Conservation (phyloP, 2,888 invertebrate species). For the Ectemnius cavifrons region DNA sequence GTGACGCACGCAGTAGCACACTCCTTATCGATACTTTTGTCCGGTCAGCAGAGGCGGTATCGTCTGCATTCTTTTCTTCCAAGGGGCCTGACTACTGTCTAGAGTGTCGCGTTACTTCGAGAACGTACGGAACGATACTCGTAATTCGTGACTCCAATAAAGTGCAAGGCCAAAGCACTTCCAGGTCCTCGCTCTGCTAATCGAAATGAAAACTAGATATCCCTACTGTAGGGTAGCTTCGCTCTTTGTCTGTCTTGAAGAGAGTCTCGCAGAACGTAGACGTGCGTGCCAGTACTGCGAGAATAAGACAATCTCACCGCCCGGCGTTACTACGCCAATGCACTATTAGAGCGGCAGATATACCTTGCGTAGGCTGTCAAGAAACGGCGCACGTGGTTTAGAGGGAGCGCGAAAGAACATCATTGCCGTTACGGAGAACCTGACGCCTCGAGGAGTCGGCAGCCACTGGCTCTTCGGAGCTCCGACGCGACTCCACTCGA, state of each 20-base stretch:
- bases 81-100: too few species aligned
- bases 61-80: background rate
- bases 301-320: background rate
- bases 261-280: background rate
- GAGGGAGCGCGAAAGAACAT: conserved; percentile 84
- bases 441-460: conserved; percentile 75
- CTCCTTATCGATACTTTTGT: background rate
- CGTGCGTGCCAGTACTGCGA: background rate
- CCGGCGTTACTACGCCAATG: background rate
- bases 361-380: conserved; percentile 63
- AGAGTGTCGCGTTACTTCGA: too few species aligned
- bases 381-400: conserved; percentile 77
- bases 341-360: background rate
- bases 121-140: too few species aligned
- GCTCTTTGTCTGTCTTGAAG: background rate
- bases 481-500: conserved; percentile 79
- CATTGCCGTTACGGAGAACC: conserved; percentile 80
- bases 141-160: too few species aligned
- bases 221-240: too few species aligned
- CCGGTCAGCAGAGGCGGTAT: background rate
- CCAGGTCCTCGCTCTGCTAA: too few species aligned
- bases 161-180: too few species aligned
- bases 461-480: conserved; percentile 69
- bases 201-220: too few species aligned
- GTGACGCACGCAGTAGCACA: background rate